Percentiles rank a stretch among this genome's conserved stretches.
Conservation (phyloP, 2,113 vertebrate genomes). For the Nothobranchius kuhntae region DNA sequence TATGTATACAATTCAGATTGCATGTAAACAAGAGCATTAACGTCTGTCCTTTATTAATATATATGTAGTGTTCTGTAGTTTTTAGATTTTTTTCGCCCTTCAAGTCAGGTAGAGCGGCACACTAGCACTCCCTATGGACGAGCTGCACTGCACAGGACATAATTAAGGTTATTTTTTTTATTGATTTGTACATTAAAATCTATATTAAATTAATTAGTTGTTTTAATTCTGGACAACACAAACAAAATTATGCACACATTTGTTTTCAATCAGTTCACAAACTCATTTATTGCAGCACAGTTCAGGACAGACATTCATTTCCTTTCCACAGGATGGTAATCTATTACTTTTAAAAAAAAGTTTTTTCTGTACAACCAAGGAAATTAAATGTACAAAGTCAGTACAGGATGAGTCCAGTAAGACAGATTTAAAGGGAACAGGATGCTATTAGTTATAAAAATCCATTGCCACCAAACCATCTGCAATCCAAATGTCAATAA, state of each 20-base stretch:
- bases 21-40: no score
- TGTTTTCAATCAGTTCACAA: conserved; percentile 56
- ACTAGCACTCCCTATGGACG: no score
- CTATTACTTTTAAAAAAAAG: conserved; percentile 37
- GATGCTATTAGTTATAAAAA: conserved; percentile 53
- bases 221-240: not conserved
- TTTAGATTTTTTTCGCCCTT: no score
- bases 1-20: no score
- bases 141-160: no score
- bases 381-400: conserved; percentile 58
- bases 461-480: conserved; percentile 27
- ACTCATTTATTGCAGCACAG: conserved; percentile 76
- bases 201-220: no score
- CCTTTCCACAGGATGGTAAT: conserved; percentile 74
- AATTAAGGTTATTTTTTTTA: no score
- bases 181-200: no score
- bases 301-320: conserved; percentile 71
- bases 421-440: conserved; percentile 27
- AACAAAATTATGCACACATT: not conserved
- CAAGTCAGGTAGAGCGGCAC: no score
- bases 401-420: conserved; percentile 40
- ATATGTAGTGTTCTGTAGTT: no score
- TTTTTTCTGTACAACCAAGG: conserved; percentile 62
- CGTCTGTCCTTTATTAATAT: no score
- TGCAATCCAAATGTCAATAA: conserved; percentile 53